Evolutionary conservation across 2,113 vertebrate genomes (phyloP).

Genomic region (Hiodon tergisus): DNA sequence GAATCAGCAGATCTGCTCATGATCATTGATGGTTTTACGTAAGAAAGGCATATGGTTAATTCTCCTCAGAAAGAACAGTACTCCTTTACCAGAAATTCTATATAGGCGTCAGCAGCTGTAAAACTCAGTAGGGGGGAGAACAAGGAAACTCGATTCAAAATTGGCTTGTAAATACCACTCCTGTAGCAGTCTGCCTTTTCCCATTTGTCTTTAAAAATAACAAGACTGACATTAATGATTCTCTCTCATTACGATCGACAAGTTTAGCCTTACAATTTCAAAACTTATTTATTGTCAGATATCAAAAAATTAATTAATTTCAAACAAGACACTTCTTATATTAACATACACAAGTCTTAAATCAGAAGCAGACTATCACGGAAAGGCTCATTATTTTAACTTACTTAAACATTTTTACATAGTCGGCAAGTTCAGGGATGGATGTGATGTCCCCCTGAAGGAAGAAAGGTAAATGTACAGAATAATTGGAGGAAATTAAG

Average conservation of each 20-base stretch:
- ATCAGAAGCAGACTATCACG: not conserved
- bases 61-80: not conserved
- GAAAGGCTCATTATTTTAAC: slow-evolving; percentile 46
- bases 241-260: no score
- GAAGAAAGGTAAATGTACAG: slow-evolving; percentile 3
- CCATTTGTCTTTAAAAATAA: not conserved
- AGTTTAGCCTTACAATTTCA: not conserved
- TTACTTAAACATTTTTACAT: slow-evolving; percentile 99
- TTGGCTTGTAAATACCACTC: not conserved
- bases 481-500: not conserved
- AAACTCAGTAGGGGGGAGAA: not conserved
- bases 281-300: not conserved
- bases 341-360: not conserved
- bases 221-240: no score
- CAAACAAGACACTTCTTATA: not conserved
- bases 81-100: not conserved
- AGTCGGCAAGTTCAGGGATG: slow-evolving; percentile 95
- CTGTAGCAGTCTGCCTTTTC: not conserved
- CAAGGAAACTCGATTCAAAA: not conserved
- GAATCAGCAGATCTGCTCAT: not conserved
- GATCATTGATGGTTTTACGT: not conserved
- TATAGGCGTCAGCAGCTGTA: no score
- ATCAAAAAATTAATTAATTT: not conserved
- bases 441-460: slow-evolving; percentile 95
- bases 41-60: not conserved